Percentiles rank a stretch among this genome's conserved stretches.
These are phyloP conservation scores for Neolamprologus kungweensis DNA, from an alignment of 2,113 vertebrate genomes.

Conservation along the genomic window DNA sequence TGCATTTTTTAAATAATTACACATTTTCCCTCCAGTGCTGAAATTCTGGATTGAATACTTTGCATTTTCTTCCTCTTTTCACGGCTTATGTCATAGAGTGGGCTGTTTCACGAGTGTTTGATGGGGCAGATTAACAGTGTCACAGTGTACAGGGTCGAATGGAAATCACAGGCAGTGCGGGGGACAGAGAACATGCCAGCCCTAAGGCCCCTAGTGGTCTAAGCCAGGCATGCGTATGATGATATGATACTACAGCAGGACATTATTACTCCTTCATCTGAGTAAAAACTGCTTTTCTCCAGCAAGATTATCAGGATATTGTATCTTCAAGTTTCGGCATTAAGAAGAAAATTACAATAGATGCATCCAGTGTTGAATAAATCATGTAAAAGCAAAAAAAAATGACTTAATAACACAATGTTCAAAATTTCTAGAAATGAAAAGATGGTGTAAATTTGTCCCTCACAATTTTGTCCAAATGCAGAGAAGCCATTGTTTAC, in stretches of 20 bases:
- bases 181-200: slow-evolving; percentile 25
- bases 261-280: slow-evolving; percentile 9
- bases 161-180: neutral
- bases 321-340: neutral
- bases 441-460: neutral
- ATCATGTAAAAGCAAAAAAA: neutral
- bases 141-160: neutral
- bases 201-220: slow-evolving; percentile 11
- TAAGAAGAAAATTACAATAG: neutral
- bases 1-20: neutral
- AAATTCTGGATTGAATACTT: neutral
- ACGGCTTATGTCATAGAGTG: neutral
- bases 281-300: neutral
- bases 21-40: neutral
- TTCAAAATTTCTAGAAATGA: neutral
- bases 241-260: neutral
- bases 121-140: slow-evolving; percentile 23
- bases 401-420: neutral
- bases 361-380: neutral
- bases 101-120: neutral
- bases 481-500: slow-evolving; percentile 97
- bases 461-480: neutral
- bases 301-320: neutral
- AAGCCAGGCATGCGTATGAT: neutral
- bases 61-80: neutral